phyloP scores from a whole-genome alignment of 2,797 vertebrate species.

The Pempheris klunzingeri region DNA sequence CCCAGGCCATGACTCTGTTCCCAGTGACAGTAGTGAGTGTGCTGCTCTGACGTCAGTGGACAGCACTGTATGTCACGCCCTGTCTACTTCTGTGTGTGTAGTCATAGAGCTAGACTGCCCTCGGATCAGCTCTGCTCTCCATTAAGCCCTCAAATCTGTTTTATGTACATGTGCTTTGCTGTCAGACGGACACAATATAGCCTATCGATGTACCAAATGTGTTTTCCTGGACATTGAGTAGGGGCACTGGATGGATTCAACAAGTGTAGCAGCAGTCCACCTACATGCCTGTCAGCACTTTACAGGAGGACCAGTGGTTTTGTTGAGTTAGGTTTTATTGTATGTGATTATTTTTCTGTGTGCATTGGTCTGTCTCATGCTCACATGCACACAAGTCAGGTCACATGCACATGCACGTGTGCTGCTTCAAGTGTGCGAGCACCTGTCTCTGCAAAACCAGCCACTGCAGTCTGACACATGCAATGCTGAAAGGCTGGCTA shows the following conservation, averaged over 20 bases:
- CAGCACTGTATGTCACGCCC: constrained; percentile 68
- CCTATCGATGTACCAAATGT: not conserved
- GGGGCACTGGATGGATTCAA: constrained; percentile 41
- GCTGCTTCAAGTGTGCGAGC: constrained; percentile 28
- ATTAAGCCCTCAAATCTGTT: constrained; percentile 46
- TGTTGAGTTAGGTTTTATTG: constrained; percentile 8
- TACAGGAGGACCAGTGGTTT: constrained; percentile 1
- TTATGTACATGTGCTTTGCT: constrained; percentile 35
- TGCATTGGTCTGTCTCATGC: constrained; percentile 13
- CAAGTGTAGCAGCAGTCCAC: constrained; percentile 37
- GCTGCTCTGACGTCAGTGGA: constrained; percentile 75
- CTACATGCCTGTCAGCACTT: constrained; percentile 5
- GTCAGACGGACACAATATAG: constrained; percentile 3
- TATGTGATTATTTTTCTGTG: constrained; percentile 15
- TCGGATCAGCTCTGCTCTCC: constrained; percentile 55
- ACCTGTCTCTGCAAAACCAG: constrained; percentile 42
- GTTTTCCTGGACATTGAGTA: not conserved
- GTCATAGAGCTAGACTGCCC: constrained; percentile 49
- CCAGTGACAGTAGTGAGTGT: constrained; percentile 70
- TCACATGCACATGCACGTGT: constrained; percentile 52
- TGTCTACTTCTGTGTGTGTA: constrained; percentile 64
- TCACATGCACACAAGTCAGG: constrained; percentile 30
- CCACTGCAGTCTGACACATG: constrained; percentile 39
- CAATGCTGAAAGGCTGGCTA: constrained; percentile 50
- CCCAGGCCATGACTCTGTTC: constrained; percentile 63